phyloP scores from a whole-genome alignment of 2,888 invertebrate genomes.

The Flabesymbios commensalis region DNA sequence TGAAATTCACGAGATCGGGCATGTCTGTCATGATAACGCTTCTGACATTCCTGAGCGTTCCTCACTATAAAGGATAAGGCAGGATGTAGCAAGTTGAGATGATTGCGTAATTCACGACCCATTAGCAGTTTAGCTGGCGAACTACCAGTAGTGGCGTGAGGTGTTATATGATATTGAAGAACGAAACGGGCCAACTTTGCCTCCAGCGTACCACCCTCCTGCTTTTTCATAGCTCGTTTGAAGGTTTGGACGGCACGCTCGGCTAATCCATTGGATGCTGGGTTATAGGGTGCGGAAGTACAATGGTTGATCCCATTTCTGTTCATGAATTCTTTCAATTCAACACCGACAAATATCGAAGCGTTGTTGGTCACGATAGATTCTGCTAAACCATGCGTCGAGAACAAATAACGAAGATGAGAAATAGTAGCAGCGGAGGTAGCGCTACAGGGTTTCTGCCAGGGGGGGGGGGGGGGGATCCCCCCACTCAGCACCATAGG shows the following conservation, averaged over 20 bases:
- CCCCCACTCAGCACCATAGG: too few species aligned
- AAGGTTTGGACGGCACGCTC: neutral
- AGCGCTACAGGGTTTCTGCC: too few species aligned
- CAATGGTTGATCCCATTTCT: neutral
- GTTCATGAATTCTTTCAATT: neutral
- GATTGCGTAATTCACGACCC: neutral
- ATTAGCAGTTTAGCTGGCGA: neutral
- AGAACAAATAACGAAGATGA: neutral
- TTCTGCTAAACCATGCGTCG: constrained; percentile 1
- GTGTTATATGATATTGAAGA: neutral
- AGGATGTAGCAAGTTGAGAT: neutral
- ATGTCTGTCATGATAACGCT: too few species aligned
- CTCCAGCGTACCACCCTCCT: neutral
- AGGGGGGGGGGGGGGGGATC: too few species aligned
- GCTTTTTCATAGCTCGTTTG: neutral
- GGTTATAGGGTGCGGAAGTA: neutral
- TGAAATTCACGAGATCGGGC: too few species aligned
- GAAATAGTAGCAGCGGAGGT: neutral
- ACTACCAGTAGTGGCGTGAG: neutral
- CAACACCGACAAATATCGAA: neutral
- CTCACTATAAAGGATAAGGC: too few species aligned
- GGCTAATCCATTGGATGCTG: neutral
- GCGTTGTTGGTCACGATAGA: neutral
- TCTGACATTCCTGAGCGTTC: too few species aligned
- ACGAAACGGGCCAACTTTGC: neutral